phyloP scores from a whole-genome alignment of 2,888 invertebrate genomes.

The Incurvaria masculella region DNA sequence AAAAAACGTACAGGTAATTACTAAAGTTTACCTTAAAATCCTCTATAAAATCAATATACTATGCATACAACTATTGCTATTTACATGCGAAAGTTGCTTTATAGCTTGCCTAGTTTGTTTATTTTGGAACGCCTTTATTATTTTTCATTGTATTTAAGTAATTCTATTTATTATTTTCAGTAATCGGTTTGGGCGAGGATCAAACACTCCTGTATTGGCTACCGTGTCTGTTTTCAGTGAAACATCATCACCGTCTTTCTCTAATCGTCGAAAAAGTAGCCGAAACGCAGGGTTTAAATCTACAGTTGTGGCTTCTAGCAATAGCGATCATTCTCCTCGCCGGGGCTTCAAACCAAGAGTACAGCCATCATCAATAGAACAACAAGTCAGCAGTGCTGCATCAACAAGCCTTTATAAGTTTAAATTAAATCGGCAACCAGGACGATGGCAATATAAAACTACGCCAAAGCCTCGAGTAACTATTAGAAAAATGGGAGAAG shows the following conservation, averaged over 20 bases:
- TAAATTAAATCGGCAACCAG: constrained; percentile 77
- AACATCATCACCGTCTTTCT: constrained; percentile 41
- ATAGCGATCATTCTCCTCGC: constrained; percentile 44
- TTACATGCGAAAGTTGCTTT: no score
- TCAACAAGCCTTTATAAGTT: constrained; percentile 72
- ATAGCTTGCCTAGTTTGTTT: background rate
- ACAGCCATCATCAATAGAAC: constrained; percentile 55
- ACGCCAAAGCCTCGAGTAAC: constrained; percentile 83
- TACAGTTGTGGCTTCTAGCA: constrained; percentile 35
- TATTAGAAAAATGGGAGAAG: constrained; percentile 66
- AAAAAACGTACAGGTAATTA: constrained; percentile 41
- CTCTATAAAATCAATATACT: background rate
- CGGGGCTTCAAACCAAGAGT: constrained; percentile 69
- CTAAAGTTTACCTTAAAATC: constrained; percentile 11
- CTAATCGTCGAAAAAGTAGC: constrained; percentile 51
- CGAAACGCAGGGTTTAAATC: constrained; percentile 44
- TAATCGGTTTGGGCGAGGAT: constrained; percentile 43
- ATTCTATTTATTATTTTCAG: constrained; percentile 37
- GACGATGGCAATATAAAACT: constrained; percentile 90
- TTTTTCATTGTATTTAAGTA: background rate
- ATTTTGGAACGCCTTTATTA: background rate
- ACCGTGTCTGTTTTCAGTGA: constrained; percentile 68
- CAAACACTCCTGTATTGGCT: constrained; percentile 58
- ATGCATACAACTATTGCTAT: no score
- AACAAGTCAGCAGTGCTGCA: constrained; percentile 41